Evolutionary conservation across 2,797 vertebrate genomes (phyloP).

Genomic region (Rhincodon typus): DNA sequence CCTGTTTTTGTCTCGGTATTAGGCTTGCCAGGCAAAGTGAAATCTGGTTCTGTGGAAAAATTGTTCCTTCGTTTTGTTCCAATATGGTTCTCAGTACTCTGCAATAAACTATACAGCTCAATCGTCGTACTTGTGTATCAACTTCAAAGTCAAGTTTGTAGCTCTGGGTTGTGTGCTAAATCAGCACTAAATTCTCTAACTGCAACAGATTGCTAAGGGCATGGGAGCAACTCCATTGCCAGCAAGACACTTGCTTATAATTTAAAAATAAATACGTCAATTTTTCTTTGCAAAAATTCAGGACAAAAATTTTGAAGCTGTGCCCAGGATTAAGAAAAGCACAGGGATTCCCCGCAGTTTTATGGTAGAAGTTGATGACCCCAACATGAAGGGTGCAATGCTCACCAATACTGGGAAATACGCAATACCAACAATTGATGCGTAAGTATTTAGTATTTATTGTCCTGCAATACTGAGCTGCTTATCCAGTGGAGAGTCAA

Average conservation of each 20-base stretch:
- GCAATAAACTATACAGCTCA: background rate
- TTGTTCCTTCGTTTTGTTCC: background rate
- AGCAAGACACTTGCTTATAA: background rate
- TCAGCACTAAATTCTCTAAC: background rate
- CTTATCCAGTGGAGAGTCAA: background rate
- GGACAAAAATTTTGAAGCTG: constrained; percentile 84
- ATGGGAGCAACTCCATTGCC: background rate
- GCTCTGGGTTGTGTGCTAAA: background rate
- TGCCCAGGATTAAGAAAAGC: constrained; percentile 86
- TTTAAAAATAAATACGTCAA: background rate
- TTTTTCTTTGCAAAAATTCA: constrained; percentile 47
- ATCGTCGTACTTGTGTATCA: background rate
- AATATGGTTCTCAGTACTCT: background rate
- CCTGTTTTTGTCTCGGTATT: background rate
- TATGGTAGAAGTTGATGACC: constrained; percentile 94
- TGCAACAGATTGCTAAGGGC: background rate
- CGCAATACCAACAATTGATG: constrained; percentile 87
- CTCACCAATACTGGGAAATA: constrained; percentile 90
- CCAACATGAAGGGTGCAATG: constrained; percentile 92
- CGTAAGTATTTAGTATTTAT: constrained; percentile 65
- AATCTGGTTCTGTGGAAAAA: background rate
- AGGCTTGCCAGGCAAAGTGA: background rate
- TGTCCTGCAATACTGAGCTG: background rate
- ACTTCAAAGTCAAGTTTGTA: background rate
- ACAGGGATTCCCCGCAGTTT: constrained; percentile 94